Conservation (phyloP, 2,113 vertebrate species). For the Glareola pratincola region DNA sequence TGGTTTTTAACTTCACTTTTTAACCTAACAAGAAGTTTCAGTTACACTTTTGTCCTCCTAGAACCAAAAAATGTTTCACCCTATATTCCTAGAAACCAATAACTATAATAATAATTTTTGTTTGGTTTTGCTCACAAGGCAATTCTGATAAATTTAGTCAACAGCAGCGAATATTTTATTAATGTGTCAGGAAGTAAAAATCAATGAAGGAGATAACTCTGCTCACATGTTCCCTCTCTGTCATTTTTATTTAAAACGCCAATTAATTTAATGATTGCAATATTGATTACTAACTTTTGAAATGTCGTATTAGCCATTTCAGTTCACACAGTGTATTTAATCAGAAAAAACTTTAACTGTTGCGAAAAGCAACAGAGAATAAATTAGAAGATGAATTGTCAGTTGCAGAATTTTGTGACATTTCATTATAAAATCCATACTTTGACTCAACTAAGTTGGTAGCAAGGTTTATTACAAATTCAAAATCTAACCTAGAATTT, state of each 20-base stretch:
- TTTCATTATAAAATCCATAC: slow-evolving; percentile 24
- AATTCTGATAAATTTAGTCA: neutral
- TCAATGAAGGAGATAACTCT: slow-evolving; percentile 10
- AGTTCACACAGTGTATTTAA: neutral
- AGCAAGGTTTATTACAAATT: neutral
- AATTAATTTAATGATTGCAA: slow-evolving; percentile 44
- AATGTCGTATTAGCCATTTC: slow-evolving; percentile 15
- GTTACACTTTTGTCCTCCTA: neutral
- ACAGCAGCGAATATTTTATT: neutral
- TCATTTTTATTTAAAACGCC: slow-evolving; percentile 14
- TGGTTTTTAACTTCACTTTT: neutral
- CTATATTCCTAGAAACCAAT: neutral
- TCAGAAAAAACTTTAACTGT: neutral
- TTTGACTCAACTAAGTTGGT: neutral
- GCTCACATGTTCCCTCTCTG: neutral
- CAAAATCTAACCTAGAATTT: neutral
- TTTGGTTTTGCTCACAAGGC: neutral
- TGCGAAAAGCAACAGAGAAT: neutral
- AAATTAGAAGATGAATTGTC: neutral
- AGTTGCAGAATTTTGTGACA: neutral
- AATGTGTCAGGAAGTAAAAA: slow-evolving; percentile 29
- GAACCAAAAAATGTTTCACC: neutral
- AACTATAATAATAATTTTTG: neutral
- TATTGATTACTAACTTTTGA: slow-evolving; percentile 36
- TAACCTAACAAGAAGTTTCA: neutral